Evolutionary conservation across 2,113 vertebrate species (phyloP), one percentile per base, ranked within the genome.

Genomic region (Centropus unirufus): DNA sequence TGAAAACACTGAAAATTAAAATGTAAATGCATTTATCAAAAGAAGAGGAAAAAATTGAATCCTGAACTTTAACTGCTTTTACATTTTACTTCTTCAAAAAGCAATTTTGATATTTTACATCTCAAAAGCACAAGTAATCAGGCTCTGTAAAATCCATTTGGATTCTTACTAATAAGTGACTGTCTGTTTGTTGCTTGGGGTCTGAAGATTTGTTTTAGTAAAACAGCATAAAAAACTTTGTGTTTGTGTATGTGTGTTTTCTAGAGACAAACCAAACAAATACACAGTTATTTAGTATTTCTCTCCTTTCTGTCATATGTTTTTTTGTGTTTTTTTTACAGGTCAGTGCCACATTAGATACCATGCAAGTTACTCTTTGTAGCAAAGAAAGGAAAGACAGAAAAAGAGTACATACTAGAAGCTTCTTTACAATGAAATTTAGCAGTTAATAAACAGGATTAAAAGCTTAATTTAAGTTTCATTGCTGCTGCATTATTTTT

Each of bases 11-110:
- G 86, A 87, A 92, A 97, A 96, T 96, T 96, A 96, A 97, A 95
- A 96, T 97, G 93, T 92, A 96, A 97, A 97, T 96, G 92, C 44
- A 92, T 96, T 96, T 96, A 94, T 96, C 90, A 93, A 92, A 96
- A 89, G 90, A 83, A 75, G 62, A 91, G n/a, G 36, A 75, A 94
- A 94, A 90, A 94, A 93, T 42, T n/a, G 93, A 95, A 89, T 90
- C 59, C 73, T 93, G 92, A 94, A 90, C 95, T 95, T 95, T 84
- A 95, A 87, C 90, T 95, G 94, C 86, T 92, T 94, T 91, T 92
- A 47, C 76, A 73, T 93, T 96, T 95, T 94, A 81, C 76, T 95
- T 81, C 80, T 89, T 92, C 95, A 92, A 79, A 95, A 86, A 86
- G 62, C 73, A 87, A 78, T 95, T 96, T 82, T 39, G 80, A 46